Percentiles rank a stretch among this genome's conserved stretches.
phyloP scores from a whole-genome alignment of 2,113 vertebrate genomes.

The Axis porcinus region DNA sequence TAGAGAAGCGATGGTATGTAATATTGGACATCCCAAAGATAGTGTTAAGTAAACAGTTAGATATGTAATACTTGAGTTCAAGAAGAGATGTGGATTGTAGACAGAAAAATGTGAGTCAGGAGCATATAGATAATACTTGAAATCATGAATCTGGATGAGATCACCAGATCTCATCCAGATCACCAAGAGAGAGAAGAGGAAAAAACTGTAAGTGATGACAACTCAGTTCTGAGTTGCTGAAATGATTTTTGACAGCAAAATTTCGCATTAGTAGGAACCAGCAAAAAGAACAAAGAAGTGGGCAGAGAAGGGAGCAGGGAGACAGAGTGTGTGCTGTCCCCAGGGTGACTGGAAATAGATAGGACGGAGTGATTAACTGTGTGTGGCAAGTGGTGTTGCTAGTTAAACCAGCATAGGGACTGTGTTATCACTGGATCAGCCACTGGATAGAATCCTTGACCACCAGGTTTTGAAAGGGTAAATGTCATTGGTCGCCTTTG shows the following conservation, averaged over 20 bases:
- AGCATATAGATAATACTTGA: not conserved
- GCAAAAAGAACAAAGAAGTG: not conserved
- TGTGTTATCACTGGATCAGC: not conserved
- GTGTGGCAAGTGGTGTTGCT: not conserved
- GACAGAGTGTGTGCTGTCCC: not conserved
- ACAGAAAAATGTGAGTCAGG: not conserved
- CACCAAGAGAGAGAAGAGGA: not conserved
- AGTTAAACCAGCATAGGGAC: not conserved
- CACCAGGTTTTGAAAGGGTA: not conserved
- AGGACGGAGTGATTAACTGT: not conserved
- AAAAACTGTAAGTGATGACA: accelerated
- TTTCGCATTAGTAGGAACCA: not conserved
- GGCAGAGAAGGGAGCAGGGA: not conserved
- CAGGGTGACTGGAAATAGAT: not conserved
- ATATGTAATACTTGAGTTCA: not conserved
- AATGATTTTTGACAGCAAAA: not conserved
- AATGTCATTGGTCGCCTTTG: not conserved
- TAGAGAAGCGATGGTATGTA: not conserved
- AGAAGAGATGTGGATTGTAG: not conserved
- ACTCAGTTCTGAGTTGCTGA: not conserved
- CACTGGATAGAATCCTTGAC: too few relatives aligned
- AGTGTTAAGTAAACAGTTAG: not conserved
- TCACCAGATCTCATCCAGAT: too few relatives aligned
- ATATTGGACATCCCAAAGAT: not conserved
- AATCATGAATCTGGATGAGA: not conserved